Conservation (phyloP, 2,888 invertebrate genomes). For the Oscheius myriophilus region DNA sequence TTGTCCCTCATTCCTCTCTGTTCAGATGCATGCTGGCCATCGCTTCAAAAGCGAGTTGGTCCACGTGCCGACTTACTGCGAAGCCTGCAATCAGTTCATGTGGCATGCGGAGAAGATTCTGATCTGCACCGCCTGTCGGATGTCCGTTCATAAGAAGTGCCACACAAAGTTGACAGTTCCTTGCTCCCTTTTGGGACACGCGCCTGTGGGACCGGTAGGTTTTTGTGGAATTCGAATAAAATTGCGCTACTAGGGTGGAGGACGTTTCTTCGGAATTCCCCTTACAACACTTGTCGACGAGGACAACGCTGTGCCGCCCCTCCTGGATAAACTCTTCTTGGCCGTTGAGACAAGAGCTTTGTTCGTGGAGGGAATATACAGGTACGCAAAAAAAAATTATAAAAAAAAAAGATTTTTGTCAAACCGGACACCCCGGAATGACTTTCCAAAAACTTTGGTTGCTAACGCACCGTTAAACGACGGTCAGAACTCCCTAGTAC, state of each 20-base stretch:
- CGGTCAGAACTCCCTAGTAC: no score
- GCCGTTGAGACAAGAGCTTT: constrained; percentile 90
- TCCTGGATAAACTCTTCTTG: constrained; percentile 86
- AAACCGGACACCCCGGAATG: neutral
- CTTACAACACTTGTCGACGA: constrained; percentile 77
- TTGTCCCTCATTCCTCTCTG: constrained; percentile 9
- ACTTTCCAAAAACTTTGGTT: neutral
- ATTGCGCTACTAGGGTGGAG: constrained; percentile 9
- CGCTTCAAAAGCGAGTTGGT: constrained; percentile 88
- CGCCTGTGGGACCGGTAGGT: neutral
- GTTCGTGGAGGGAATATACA: constrained; percentile 90
- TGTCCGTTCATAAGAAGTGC: constrained; percentile 92
- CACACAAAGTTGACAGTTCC: constrained; percentile 79
- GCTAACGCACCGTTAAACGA: no score
- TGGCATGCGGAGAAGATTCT: constrained; percentile 86
- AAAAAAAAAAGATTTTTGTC: neutral
- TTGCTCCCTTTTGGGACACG: constrained; percentile 61
- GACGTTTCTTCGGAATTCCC: constrained; percentile 83
- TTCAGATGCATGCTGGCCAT: constrained; percentile 81
- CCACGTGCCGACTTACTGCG: constrained; percentile 94
- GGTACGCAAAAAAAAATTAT: constrained; percentile 70
- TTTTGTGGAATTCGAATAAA: neutral
- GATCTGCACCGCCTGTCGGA: constrained; percentile 80
- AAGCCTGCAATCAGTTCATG: constrained; percentile 84
- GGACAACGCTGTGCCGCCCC: constrained; percentile 77